Evolutionary conservation across 1,140 invertebrate species (phyloP), one percentile per base, ranked within the genome.

Genomic region (Camponotus vicinus): DNA sequence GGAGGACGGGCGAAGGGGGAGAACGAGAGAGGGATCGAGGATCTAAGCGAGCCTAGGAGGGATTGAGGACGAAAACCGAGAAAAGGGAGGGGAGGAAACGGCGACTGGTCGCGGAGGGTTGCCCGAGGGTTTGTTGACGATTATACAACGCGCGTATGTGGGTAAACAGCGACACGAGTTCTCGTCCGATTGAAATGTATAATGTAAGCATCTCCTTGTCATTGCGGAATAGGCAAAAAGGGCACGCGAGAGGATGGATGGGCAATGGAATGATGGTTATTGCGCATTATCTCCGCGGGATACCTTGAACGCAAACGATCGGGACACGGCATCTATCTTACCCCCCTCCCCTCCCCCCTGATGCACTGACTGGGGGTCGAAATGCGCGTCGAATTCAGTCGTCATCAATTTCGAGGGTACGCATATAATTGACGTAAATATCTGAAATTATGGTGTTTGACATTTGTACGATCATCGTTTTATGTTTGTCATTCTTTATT

Each of bases 91-190:
- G 6, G 21, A 15, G 37, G 3, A 7, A 37, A 64, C 40, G 21
- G 8, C 13, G 40, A 13, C 37, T 61, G 42, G 79, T 70, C 76
- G 73, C 55, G 18, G 37, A 84, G 85, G 73, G 78, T 88, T 15
- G 55, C 84, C 79, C 79, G 78, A 86, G 70, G 69, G 83, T 86
- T 89, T 90, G 90, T 92, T 91, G 92, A 91, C 85, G 86, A 86
- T 88, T 89, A 88, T 86, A 75, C 55, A 40, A 1, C 73, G 63
- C 52, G 55, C 45, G 85, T 86, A 70, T 88, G 84, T 89, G 86
- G 57, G 88, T 92, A 92, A 92, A 92, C 91, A 92, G 91, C 64
- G 52, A 61, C 52, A 86, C 77, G 73, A 86, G 49, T 11, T 32
- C 27, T 27, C 52, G 42, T 11, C 57, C 61, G 37, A 69, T 79